Evolutionary conservation across 2,797 vertebrate species (phyloP), one percentile per base, ranked within the genome.

Genomic region (Morus bassanus): DNA sequence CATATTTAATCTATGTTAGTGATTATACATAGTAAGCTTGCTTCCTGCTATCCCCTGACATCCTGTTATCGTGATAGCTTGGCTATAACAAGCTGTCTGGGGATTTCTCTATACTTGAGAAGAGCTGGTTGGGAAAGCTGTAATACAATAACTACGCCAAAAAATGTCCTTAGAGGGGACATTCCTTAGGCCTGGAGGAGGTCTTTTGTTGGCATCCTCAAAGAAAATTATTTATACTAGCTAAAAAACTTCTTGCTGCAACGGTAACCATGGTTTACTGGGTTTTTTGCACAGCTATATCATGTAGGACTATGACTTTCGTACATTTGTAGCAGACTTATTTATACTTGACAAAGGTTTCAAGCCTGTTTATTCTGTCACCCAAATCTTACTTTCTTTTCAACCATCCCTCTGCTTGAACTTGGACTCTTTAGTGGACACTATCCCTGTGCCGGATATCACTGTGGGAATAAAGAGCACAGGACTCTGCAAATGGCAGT

Each of bases 271-370:
- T 5, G 30, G 8, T 23, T 83, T 54, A 43, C 21, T 1, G 1
- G 0, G 0, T 24, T 73, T 91, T 81, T 70, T 79, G 2, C 37
- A 18, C 1, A 19, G 7, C 25, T 76, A 1, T 65, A 48, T 25
- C 15, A 33, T 24, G 39, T 46, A 64, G 37, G 31, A 84, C 8
- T 43, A 33, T 19, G 23, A 45, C 6, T 53, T 89, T 69, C 85
- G 74, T 50, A n/a, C 18, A 39, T 56, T 85, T 11, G 0, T 69
- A 59, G 6, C 23, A 46, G 25, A 56, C 76, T 94, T 17, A 14
- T 77, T 93, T 78, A 28, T 35, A 28, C 24, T 39, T 84, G 50
- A 67, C 23, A 78, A 39, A 67, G 31, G 8, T 59, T 84, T 94
- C 15, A 65, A n/a, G 23, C 6, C 31, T 75, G 8, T 70, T 85